Percentiles rank a stretch among this genome's conserved stretches.
Conservation (phyloP, 2,888 invertebrate genomes). For the Philereme vetulata region DNA sequence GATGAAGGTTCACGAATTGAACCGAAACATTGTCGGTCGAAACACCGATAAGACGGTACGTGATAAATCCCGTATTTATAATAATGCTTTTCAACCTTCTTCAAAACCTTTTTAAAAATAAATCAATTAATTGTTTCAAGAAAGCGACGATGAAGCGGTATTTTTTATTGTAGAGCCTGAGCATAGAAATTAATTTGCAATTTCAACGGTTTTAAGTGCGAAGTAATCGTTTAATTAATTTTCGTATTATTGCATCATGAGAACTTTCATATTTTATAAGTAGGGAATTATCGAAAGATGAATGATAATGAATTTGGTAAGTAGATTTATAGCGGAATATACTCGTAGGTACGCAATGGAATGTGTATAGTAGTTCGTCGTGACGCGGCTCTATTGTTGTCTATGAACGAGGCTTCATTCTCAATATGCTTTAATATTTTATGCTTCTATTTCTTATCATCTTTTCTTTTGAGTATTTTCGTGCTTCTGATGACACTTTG, state of each 20-base stretch:
- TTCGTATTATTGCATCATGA: slow-evolving; percentile 51
- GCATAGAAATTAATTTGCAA: slow-evolving; percentile 37
- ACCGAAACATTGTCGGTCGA: no score
- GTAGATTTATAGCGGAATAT: neutral
- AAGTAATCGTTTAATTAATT: slow-evolving; percentile 45
- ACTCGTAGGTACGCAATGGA: neutral
- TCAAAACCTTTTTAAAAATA: neutral
- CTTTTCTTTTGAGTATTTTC: no score
- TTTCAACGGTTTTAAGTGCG: slow-evolving; percentile 37
- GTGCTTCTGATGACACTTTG: no score
- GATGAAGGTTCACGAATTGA: no score
- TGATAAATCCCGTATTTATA: no score
- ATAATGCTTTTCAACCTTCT: no score
- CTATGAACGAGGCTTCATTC: no score
- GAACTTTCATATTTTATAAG: slow-evolving; percentile 37
- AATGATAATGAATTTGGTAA: neutral
- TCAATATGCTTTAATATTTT: no score
- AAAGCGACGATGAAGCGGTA: slow-evolving; percentile 15
- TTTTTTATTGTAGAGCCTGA: slow-evolving; percentile 3
- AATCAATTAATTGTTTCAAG: neutral
- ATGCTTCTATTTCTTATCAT: no score
- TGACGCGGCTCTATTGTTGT: neutral
- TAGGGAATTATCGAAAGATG: neutral
- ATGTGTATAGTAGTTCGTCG: neutral
- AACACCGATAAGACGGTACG: no score